A percentile compares a stretch with the other conserved stretches of the same genome.
Evolutionary conservation across 2,888 invertebrate species (phyloP).

Genomic region (Cephus rjabovi): DNA sequence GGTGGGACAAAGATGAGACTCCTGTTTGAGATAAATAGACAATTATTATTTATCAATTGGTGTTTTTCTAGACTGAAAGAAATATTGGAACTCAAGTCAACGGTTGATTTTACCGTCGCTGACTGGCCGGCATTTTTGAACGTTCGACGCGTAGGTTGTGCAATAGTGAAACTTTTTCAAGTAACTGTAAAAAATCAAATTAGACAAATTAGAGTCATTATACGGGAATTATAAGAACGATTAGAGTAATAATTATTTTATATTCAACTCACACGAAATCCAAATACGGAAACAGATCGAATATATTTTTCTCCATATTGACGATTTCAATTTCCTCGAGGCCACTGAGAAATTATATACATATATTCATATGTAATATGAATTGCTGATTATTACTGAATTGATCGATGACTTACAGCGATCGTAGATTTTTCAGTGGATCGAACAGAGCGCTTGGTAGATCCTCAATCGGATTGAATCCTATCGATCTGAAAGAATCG

Average conservation of each 20-base stretch:
- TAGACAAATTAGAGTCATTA: not conserved
- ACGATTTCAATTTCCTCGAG: slow-evolving; percentile 70
- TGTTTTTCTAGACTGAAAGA: not conserved
- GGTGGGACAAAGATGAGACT: slow-evolving; percentile 72
- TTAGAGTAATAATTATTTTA: not conserved
- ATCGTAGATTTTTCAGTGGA: slow-evolving; percentile 51
- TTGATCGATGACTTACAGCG: slow-evolving; percentile 54
- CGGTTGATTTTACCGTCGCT: slow-evolving; percentile 69
- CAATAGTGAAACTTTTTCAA: slow-evolving; percentile 76
- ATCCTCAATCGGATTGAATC: slow-evolving; percentile 56
- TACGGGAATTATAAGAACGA: not conserved
- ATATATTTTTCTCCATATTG: slow-evolving; percentile 68
- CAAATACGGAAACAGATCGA: slow-evolving; percentile 67
- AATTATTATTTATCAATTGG: slow-evolving; percentile 36
- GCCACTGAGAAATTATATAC: slow-evolving; percentile 60
- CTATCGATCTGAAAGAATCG: slow-evolving; percentile 48
- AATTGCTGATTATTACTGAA: not conserved
- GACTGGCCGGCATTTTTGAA: slow-evolving; percentile 71
- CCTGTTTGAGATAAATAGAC: slow-evolving; percentile 58
- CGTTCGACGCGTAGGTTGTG: slow-evolving; percentile 70
- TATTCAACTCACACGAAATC: slow-evolving; percentile 67
- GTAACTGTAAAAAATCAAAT: slow-evolving; percentile 60
- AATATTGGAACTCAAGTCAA: not conserved
- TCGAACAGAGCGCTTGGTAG: slow-evolving; percentile 49
- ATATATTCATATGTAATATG: not conserved